Conservation (phyloP, 2,797 vertebrate genomes). For the Smutsia gigantea region DNA sequence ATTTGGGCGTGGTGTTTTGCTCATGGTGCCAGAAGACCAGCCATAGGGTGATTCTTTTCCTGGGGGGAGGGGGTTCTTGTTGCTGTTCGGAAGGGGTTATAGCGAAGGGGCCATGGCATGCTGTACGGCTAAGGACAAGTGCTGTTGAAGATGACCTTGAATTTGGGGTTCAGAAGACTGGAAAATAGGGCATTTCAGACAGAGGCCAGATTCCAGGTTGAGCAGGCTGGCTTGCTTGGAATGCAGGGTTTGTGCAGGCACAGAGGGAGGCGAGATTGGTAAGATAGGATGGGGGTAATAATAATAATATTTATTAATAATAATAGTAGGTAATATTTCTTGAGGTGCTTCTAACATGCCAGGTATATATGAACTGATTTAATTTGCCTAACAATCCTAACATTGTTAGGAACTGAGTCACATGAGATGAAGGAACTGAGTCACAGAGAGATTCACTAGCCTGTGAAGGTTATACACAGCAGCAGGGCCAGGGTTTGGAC, state of each 20-base stretch:
- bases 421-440: background rate
- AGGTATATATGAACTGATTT: background rate
- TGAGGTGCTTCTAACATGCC: background rate
- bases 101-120: background rate
- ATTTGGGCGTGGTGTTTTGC: constrained; percentile 55
- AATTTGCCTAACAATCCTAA: background rate
- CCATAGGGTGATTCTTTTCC: constrained; percentile 36
- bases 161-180: background rate
- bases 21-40: background rate
- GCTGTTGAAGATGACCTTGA: background rate
- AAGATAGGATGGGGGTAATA: background rate
- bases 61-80: background rate
- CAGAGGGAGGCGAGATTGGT: background rate
- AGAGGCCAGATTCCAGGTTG: background rate
- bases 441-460: background rate
- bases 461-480: background rate
- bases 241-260: background rate
- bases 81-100: background rate
- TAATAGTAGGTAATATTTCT: background rate
- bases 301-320: background rate
- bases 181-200: background rate
- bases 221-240: background rate
- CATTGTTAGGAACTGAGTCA: no score
- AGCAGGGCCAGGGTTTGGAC: background rate
- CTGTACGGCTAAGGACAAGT: background rate